A percentile compares a stretch with the other conserved stretches of the same genome.
Conservation (phyloP, 2,797 vertebrate genomes). For the Neosilurus mollespiculum region DNA sequence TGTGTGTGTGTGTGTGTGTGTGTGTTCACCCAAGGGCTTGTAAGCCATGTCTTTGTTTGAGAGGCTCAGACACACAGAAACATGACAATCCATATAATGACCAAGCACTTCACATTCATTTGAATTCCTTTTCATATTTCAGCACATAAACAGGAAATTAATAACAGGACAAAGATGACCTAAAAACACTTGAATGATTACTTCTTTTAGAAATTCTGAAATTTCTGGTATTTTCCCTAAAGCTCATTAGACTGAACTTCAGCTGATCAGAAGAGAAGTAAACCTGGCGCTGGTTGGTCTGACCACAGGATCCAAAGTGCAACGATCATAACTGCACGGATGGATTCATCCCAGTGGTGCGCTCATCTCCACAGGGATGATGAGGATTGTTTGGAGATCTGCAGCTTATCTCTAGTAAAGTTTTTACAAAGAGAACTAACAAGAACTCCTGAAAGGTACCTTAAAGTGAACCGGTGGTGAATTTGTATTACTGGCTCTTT, state of each 20-base stretch:
- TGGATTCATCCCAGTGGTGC: conserved; percentile 57
- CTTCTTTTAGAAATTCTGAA: neutral
- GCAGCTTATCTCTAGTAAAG: neutral
- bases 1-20: neutral
- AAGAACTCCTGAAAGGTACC: neutral
- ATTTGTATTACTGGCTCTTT: too few species aligned
- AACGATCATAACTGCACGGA: conserved; percentile 64
- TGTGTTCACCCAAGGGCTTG: conserved; percentile 1
- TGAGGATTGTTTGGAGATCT: neutral
- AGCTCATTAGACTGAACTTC: too few species aligned
- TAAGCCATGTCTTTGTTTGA: conserved; percentile 61
- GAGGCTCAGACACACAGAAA: conserved; percentile 4
- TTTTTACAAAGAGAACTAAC: neutral
- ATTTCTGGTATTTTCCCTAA: neutral
- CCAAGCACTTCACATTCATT: neutral
- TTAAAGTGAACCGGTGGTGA: too few species aligned
- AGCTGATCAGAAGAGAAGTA: too few species aligned
- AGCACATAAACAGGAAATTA: neutral
- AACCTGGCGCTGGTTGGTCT: conserved; percentile 10
- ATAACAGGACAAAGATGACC: neutral
- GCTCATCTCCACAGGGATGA: neutral
- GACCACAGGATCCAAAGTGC: conserved; percentile 45
- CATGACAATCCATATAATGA: conserved; percentile 30
- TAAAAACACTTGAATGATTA: too few species aligned
- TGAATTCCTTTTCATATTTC: neutral